Evolutionary conservation across 2,888 invertebrate species (phyloP).

Genomic region (Ypsolopha sequella): DNA sequence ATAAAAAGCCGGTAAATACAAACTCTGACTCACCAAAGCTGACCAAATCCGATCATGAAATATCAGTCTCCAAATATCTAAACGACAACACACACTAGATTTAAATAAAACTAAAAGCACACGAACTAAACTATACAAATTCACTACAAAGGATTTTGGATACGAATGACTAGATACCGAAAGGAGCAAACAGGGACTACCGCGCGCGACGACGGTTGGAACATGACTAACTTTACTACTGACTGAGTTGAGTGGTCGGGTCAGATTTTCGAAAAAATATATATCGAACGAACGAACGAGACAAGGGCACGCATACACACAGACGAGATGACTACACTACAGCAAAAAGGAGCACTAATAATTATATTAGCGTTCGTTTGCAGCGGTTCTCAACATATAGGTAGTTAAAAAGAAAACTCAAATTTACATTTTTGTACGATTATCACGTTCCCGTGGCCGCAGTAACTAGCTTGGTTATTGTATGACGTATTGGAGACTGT

Average conservation of each 20-base stretch:
- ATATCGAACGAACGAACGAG: slow-evolving; percentile 26
- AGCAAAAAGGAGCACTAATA: slow-evolving; percentile 66
- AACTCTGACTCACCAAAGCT: slow-evolving; percentile 53
- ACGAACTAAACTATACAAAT: slow-evolving; percentile 9
- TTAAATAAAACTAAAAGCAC: slow-evolving; percentile 26
- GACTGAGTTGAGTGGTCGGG: slow-evolving; percentile 25
- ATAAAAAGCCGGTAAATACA: slow-evolving; percentile 4
- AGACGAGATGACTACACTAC: slow-evolving; percentile 61
- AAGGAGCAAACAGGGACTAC: slow-evolving; percentile 44
- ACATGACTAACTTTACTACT: slow-evolving; percentile 34
- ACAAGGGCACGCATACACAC: slow-evolving; percentile 64
- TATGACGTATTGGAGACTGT: background rate
- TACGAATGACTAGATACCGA: slow-evolving; percentile 63
- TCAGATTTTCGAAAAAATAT: slow-evolving; percentile 59
- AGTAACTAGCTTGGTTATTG: background rate
- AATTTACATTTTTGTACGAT: background rate
- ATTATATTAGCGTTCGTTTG: slow-evolving; percentile 38
- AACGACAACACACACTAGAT: slow-evolving; percentile 26
- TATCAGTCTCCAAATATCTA: slow-evolving; percentile 19
- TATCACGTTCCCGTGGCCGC: background rate
- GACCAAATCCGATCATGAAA: slow-evolving; percentile 67
- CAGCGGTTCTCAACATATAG: slow-evolving; percentile 40
- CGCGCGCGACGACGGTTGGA: slow-evolving; percentile 57
- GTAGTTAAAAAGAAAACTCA: background rate
- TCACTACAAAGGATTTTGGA: slow-evolving; percentile 35